A percentile compares a stretch with the other conserved stretches of the same genome.
phyloP scores from a whole-genome alignment of 2,113 vertebrate genomes.

The Tympanuchus pallidicinctus region DNA sequence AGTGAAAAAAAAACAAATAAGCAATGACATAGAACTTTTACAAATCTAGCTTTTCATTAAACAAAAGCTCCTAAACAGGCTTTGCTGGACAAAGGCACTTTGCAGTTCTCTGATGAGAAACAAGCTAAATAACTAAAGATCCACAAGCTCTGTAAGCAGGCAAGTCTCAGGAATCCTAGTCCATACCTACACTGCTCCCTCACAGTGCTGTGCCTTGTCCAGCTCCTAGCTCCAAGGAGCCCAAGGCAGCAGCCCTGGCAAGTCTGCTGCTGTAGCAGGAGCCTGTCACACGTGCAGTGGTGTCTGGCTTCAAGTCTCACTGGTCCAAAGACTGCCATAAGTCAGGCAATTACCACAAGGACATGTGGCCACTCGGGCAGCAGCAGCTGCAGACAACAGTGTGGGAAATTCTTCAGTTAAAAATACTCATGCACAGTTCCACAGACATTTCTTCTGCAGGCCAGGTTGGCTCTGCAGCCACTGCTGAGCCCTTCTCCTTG shows the following conservation, averaged over 20 bases:
- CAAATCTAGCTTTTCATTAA: neutral
- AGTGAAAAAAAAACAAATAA: no score
- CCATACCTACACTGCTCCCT: neutral
- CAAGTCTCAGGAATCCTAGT: neutral
- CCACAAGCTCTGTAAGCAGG: neutral
- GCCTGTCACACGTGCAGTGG: neutral
- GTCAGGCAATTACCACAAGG: neutral
- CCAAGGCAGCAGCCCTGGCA: accelerated
- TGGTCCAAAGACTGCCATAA: neutral
- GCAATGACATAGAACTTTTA: neutral
- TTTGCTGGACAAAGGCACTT: neutral
- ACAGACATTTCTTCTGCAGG: neutral
- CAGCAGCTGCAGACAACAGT: neutral
- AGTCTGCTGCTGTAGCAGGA: neutral
- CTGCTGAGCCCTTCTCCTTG: neutral
- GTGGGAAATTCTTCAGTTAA: neutral
- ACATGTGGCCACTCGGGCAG: no score
- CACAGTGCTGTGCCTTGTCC: neutral
- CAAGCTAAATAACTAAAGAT: neutral
- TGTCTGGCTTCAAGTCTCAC: neutral
- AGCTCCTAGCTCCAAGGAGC: neutral
- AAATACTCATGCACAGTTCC: neutral
- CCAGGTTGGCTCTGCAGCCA: neutral
- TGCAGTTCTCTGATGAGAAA: neutral
- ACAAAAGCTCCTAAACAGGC: neutral